Base-by-base conservation (phyloP, 2,888 invertebrate species). In the Didymodactylos carnosus region DNA sequence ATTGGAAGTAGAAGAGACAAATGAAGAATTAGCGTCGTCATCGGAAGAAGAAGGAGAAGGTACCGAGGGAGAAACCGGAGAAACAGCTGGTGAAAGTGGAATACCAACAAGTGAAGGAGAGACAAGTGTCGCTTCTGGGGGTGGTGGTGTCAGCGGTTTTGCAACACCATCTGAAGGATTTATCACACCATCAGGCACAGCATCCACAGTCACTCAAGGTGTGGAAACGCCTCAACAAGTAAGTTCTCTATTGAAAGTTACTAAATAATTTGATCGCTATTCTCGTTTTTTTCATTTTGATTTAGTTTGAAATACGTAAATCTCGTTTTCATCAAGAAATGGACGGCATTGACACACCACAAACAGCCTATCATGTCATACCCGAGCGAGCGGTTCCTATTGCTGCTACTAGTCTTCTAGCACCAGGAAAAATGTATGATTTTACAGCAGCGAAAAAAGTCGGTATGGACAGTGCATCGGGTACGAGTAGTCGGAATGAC, bases 341-440 rank as follows among this genome's bases (percentile, higher is more conserved):
- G 88, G 98, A 98, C 80, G 83, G 81, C 13, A 51, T 43, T 19
- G 25, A 95, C 81, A 93, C 94, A 0, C 95, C 94, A 1, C n/a
- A n/a, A n/a, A 91, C 92, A 0, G 85, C 98, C 39, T 98, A 94
- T 84, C 94, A 94, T 79, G 91, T 98, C 75, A 84, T 98, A 75
- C 94, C 94, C 39, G 98, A 98, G 85, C 91, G 94, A 80, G 89
- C 95, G 73, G 80, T 81, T 6, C 78, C 81, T 5, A 89, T 91
- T 1, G 90, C 89, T 74, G 35, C 29, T 35, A 87, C 89, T 0
- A 75, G 80, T n/a, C 95, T 99, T 94, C 86, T 86, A 86, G 98
- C 91, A 5, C 95, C 95, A 69, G 92, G 92, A 0, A 98, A 99
- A 83, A 92, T 95, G 0, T 99, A 98, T 82, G 98, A 99, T 81